Evolutionary conservation across 2,113 vertebrate species (phyloP).

Genomic region (Nematolebias whitei): DNA sequence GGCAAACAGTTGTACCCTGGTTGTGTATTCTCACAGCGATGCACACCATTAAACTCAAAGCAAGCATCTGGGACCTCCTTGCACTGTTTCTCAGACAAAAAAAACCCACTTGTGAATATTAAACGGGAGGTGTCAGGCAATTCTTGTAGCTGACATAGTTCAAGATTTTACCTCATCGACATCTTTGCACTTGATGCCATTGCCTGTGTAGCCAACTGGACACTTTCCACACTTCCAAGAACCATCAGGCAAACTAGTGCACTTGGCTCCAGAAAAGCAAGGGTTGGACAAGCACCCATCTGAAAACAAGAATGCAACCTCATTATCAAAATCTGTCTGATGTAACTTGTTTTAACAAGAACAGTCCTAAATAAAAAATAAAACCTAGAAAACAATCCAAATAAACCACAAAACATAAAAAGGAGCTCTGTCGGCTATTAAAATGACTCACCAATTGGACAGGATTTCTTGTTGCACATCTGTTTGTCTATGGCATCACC

Average conservation of each 20-base stretch:
- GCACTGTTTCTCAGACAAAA: conserved; percentile 79
- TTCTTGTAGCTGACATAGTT: background rate
- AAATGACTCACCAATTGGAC: conserved; percentile 77
- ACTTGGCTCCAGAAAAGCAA: conserved; percentile 90
- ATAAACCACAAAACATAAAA: background rate
- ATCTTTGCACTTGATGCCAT: conserved; percentile 92
- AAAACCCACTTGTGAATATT: background rate
- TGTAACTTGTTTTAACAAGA: background rate
- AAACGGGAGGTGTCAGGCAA: background rate
- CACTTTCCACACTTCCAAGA: conserved; percentile 97
- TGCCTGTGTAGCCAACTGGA: conserved; percentile 89
- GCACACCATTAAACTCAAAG: conserved; percentile 89
- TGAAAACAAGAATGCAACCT: conserved; percentile 63
- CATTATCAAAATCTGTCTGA: conserved; percentile 7
- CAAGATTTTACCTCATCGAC: conserved; percentile 87
- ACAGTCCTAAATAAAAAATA: background rate
- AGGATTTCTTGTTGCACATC: conserved; percentile 86
- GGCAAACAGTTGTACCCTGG: conserved; percentile 97
- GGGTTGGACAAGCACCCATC: conserved; percentile 98
- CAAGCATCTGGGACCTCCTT: conserved; percentile 92
- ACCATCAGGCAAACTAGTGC: conserved; percentile 92
- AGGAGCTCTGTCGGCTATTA: background rate
- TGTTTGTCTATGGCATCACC: conserved; percentile 85
- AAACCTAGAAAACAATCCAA: too few species aligned
- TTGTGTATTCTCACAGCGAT: conserved; percentile 93